Base-by-base conservation (phyloP, 2,888 invertebrate genomes). In the Drosophila paranaensis region DNA sequence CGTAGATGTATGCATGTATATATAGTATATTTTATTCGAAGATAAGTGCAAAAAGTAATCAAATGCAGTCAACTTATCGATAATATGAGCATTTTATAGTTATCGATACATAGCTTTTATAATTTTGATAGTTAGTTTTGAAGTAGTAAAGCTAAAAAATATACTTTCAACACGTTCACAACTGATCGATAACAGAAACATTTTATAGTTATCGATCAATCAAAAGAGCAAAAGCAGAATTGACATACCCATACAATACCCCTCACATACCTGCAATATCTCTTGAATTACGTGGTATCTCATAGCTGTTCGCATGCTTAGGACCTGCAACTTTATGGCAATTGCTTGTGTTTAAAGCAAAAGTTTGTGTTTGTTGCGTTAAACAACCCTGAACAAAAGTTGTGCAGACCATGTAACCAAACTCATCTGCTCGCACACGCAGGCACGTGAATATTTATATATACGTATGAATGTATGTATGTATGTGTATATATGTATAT, bases 311-410 rank as follows among this genome's bases (percentile, higher is more conserved):
- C 43, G 13, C 5, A 25, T 6, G 10, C 8, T 42, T 10, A 16
- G 9, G 14, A 3, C 13, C 14, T 4, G 14, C 2, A 60, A 65
- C 11, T 71, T 71, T 51, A 71, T 65, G 35, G 16, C 60, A 42
- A 54, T 62, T 62, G 69, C 55, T 73, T 50, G 60, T 46, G n/a
- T 76, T 81, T 68, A 71, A 72, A 67, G 65, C 66, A 51, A 63
- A 79, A 61, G 45, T 64, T 72, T 71, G 63, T 53, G 39, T 51
- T 46, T 48, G 50, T 30, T 60, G 57, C 46, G 50, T 67, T 66
- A 20, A 65, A 62, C 65, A 69, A 58, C 83, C 81, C 85, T 72
- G 68, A 77, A 72, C 70, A 64, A 75, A 84, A 77, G 53, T 69
- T 71, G 25, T 14, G 45, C 58, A 50, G 55, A 54, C 43, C 40